A percentile compares a stretch with the other conserved stretches of the same genome.
Conservation (phyloP, 2,113 vertebrate genomes). For the Mus pahari region DNA sequence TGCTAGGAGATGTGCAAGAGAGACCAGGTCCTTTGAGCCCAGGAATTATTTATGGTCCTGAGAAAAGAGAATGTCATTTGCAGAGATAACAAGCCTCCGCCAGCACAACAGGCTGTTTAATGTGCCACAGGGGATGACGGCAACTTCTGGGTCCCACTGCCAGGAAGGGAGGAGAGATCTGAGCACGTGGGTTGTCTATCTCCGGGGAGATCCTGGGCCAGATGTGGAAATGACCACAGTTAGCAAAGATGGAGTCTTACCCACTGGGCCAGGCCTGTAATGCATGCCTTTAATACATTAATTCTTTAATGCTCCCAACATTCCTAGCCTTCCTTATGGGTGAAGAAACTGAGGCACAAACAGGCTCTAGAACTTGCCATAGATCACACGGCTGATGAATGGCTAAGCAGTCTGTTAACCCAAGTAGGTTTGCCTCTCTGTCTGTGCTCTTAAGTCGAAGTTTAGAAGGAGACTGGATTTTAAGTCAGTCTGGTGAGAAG, state of each 20-base stretch:
- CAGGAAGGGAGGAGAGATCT: constrained; percentile 49
- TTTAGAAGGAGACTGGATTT: constrained; percentile 34
- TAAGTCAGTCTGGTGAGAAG: constrained; percentile 24
- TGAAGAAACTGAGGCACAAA: constrained; percentile 28
- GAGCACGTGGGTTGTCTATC: background rate
- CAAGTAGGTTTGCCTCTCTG: background rate
- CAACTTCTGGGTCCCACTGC: constrained; percentile 62
- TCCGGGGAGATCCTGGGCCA: background rate
- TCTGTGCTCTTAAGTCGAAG: background rate
- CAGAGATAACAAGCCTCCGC: constrained; percentile 74
- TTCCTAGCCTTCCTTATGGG: constrained; percentile 15
- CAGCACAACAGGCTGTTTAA: constrained; percentile 72
- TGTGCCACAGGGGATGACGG: constrained; percentile 36
- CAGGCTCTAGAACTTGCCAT: constrained; percentile 1
- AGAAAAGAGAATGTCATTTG: constrained; percentile 74
- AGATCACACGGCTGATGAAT: background rate
- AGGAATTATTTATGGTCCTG: constrained; percentile 82
- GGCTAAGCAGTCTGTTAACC: background rate
- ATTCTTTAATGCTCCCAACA: constrained; percentile 33
- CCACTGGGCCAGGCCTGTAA: no score
- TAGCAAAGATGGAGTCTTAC: background rate
- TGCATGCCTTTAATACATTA: background rate
- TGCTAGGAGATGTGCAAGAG: constrained; percentile 72
- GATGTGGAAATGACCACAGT: constrained; percentile 35
- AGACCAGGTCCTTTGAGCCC: constrained; percentile 76